A percentile compares a stretch with the other conserved stretches of the same genome.
Conservation (phyloP, 2,888 invertebrate genomes). For the Pristionchus maxplancki region DNA sequence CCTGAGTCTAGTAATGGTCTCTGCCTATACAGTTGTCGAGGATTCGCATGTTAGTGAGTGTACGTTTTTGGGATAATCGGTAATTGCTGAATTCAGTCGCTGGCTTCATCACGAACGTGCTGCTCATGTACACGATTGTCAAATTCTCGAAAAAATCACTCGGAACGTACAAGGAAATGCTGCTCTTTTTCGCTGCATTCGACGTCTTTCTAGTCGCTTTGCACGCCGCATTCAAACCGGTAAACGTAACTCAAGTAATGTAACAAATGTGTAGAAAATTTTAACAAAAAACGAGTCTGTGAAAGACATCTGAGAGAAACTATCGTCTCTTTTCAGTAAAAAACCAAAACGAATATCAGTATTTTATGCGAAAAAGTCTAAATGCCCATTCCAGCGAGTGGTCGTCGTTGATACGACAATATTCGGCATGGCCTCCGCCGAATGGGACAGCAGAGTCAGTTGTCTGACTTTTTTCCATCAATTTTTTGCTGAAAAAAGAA, state of each 20-base stretch:
- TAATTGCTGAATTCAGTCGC: too few species aligned
- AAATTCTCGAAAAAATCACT: background rate
- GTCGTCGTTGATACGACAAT: background rate
- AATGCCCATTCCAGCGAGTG: background rate
- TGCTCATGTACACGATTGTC: background rate
- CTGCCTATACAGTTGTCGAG: background rate
- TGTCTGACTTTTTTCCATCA: too few species aligned
- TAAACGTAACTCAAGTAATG: background rate
- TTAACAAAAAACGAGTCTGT: too few species aligned
- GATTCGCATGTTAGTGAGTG: background rate
- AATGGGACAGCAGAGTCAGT: background rate
- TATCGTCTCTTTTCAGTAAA: too few species aligned
- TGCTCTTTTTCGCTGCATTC: background rate
- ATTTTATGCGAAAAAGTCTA: background rate
- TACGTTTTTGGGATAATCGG: too few species aligned
- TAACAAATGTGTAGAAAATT: too few species aligned
- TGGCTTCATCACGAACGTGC: too few species aligned
- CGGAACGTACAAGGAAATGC: background rate
- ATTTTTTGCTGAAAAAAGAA: background rate
- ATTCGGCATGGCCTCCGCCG: background rate
- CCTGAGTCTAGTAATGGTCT: too few species aligned
- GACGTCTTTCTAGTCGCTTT: background rate
- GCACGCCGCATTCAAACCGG: background rate
- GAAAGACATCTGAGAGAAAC: too few species aligned
- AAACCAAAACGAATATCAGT: background rate